A percentile compares a stretch with the other conserved stretches of the same genome.
Evolutionary conservation across 2,888 invertebrate species (phyloP).

Genomic region (Danaus chrysippus): DNA sequence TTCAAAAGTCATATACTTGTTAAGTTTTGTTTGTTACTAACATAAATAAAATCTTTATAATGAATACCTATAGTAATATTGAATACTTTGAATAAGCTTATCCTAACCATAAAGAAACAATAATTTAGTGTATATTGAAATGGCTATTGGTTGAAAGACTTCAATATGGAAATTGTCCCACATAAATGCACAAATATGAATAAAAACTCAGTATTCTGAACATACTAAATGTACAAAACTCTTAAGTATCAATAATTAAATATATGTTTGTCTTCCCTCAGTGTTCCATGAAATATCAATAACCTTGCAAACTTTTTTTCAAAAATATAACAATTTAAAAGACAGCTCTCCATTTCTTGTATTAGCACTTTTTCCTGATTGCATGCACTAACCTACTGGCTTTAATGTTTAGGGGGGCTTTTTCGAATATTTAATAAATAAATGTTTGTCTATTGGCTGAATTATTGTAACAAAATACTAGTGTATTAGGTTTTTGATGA

Average conservation of each 20-base stretch:
- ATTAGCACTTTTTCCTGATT: conserved; percentile 67
- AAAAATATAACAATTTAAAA: conserved; percentile 39
- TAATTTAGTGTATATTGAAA: conserved; percentile 20
- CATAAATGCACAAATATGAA: conserved; percentile 46
- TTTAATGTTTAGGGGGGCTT: conserved; percentile 63
- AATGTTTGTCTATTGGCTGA: conserved; percentile 66
- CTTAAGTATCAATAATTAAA: conserved; percentile 30
- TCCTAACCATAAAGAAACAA: conserved; percentile 18
- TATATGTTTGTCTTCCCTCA: conserved; percentile 55
- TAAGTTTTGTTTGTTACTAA: conserved; percentile 32
- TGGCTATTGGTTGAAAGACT: conserved; percentile 12
- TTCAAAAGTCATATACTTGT: conserved; percentile 28
- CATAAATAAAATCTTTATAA: conserved; percentile 20
- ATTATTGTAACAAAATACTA: conserved; percentile 40
- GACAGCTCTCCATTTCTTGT: conserved; percentile 59
- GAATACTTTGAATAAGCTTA: conserved; percentile 10
- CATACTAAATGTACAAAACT: conserved; percentile 12
- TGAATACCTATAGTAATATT: conserved; percentile 16
- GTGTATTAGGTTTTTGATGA: conserved; percentile 35
- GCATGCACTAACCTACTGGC: conserved; percentile 68
- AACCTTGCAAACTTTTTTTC: conserved; percentile 23
- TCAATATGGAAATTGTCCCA: conserved; percentile 12
- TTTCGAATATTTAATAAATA: conserved; percentile 35
- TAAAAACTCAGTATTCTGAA: conserved; percentile 25
- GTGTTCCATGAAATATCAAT: conserved; percentile 43